Percentiles rank a stretch among this genome's conserved stretches.
Conservation (phyloP, 1,140 invertebrate genomes). For the Drosophila navojoa region DNA sequence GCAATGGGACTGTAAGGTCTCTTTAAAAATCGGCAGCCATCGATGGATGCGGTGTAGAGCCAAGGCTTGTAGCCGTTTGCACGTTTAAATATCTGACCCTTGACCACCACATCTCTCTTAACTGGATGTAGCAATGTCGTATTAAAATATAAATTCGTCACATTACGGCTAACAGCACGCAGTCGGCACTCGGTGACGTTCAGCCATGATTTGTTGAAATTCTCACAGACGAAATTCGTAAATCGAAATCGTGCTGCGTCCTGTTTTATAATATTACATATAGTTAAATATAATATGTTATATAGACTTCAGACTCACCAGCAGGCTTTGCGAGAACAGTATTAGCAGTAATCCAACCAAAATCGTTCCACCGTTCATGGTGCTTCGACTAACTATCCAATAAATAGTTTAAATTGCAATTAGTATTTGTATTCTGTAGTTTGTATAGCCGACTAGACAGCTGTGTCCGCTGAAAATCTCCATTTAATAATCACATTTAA, state of each 20-base stretch:
- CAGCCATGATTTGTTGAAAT: slow-evolving; percentile 6
- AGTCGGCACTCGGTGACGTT: slow-evolving; percentile 3
- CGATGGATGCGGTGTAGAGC: background rate
- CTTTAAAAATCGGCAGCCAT: slow-evolving; percentile 8
- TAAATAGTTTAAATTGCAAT: no score
- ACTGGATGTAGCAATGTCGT: background rate
- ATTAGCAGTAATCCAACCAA: background rate
- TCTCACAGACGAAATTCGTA: slow-evolving; percentile 11
- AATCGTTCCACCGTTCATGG: background rate
- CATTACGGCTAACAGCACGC: slow-evolving; percentile 9
- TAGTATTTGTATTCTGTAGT: no score
- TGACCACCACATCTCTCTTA: background rate
- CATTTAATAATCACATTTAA: no score
- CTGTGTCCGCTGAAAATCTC: no score
- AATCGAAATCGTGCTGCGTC: slow-evolving; percentile 3
- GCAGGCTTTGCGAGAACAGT: background rate
- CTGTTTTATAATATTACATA: background rate
- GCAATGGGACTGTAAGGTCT: slow-evolving; percentile 3
- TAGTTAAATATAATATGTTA: background rate
- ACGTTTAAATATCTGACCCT: background rate
- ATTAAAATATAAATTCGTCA: slow-evolving; percentile 15
- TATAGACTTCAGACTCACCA: background rate
- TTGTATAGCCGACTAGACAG: no score
- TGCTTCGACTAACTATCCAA: no score
- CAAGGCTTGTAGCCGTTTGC: slow-evolving; percentile 23